A percentile compares a stretch with the other conserved stretches of the same genome.
phyloP scores from a whole-genome alignment of 2,113 vertebrate genomes.

The Crotalus viridis region DNA sequence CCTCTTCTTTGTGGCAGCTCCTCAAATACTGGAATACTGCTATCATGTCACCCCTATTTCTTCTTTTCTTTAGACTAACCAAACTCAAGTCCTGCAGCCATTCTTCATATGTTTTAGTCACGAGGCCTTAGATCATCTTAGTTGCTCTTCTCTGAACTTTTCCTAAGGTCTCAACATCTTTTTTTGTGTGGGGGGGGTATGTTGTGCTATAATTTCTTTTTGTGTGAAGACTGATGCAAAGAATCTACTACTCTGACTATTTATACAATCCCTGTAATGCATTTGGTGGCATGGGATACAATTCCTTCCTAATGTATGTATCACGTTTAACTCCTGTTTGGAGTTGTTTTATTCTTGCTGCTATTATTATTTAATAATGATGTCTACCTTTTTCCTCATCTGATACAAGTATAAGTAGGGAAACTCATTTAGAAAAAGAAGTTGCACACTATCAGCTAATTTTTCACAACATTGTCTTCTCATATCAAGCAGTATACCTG shows the following conservation, averaged over 20 bases:
- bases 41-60: too few species aligned
- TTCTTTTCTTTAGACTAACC: too few species aligned
- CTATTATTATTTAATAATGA: background rate
- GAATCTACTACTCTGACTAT: background rate
- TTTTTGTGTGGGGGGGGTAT: too few species aligned
- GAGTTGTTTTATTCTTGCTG: background rate
- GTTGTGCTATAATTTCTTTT: too few species aligned
- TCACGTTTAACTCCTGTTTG: background rate
- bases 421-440: background rate
- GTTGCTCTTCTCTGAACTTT: too few species aligned
- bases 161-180: too few species aligned
- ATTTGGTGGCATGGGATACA: background rate
- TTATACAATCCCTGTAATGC: background rate
- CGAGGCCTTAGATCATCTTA: too few species aligned
- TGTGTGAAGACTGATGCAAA: too few species aligned
- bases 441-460: background rate
- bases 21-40: too few species aligned
- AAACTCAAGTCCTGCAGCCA: too few species aligned
- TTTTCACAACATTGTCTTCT: background rate
- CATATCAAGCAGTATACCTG: background rate
- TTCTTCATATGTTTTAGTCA: too few species aligned
- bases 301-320: background rate
- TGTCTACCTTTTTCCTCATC: background rate
- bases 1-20: too few species aligned
- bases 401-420: background rate